phyloP scores from a whole-genome alignment of 2,888 invertebrate genomes.

The Drosophila heteroneura region DNA sequence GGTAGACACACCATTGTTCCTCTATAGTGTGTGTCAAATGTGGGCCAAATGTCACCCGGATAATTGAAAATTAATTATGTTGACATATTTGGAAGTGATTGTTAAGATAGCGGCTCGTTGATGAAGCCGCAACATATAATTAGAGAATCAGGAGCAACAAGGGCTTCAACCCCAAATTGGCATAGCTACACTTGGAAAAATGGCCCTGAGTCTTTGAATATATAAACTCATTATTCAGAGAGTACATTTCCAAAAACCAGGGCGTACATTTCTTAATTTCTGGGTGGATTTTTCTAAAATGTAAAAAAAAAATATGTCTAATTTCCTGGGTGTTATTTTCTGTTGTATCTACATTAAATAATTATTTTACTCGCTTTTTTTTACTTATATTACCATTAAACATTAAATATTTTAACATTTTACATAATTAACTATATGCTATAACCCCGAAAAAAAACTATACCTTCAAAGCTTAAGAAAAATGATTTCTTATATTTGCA shows the following conservation, averaged over 20 bases:
- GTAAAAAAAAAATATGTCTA: background rate
- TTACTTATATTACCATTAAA: background rate
- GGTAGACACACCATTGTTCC: constrained; percentile 43
- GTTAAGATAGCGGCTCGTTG: constrained; percentile 55
- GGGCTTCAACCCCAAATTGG: background rate
- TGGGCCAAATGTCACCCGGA: constrained; percentile 60
- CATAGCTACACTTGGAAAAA: background rate
- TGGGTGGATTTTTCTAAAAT: background rate
- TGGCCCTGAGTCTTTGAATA: background rate
- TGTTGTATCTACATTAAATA: background rate
- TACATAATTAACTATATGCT: background rate
- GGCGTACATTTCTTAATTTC: background rate
- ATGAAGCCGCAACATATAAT: constrained; percentile 63
- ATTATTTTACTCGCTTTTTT: background rate
- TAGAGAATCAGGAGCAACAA: constrained; percentile 36
- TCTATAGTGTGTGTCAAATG: constrained; percentile 13
- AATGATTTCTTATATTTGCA: background rate
- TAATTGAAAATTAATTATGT: constrained; percentile 82
- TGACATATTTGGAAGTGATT: constrained; percentile 79
- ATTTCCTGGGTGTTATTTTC: background rate
- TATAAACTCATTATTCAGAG: background rate
- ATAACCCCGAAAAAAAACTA: background rate
- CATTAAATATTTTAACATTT: background rate
- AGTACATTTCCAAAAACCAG: background rate
- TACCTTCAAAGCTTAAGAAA: background rate